Evolutionary conservation across 2,888 invertebrate species (phyloP), one percentile per base, ranked within the genome.

Genomic region (Epinotia nisella): DNA sequence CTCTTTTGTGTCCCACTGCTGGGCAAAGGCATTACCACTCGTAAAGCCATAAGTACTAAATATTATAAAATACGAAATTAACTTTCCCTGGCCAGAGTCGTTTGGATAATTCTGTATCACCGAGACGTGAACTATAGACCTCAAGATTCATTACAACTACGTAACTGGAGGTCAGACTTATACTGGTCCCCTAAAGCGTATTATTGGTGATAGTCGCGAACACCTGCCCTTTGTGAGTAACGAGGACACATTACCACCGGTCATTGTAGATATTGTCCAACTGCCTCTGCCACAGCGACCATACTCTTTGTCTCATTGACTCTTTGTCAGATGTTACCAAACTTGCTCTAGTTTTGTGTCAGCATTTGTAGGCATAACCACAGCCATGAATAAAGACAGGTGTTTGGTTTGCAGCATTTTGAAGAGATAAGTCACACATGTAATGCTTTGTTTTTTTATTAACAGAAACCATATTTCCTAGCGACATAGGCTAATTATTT

Each of bases 271-370:
- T 58, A 41, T 73, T 73, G 62, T 64, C 17, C n/a, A 7, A 24
- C 15, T 17, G 29, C 51, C 41, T 58, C 58, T 58, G 68, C 73
- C 58, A 56, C 56, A 66, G 62, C 49, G 49, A 55, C 60, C 71
- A n/a, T 55, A 29, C 55, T 51, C 58, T 58, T 68, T 39, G 55
- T 60, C 21, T 29, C 49, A 39, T 61, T 49, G 58, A 56, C 56
- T 56, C 11, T 58, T 62, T 39, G 35, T 65, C 41, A 35, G 24
- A 49, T 51, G 68, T 73, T 68, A 62, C 72, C 49, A 58, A 58
- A 68, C 62, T 41, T 68, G 58, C 72, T 39, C 67, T 49, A 56
- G 61, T 68, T 68, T 72, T 70, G 56, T 62, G 24, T 61, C 35
- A 68, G 13, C 15, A 15, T 45, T 45, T 3, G 45, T 45, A 5